phyloP scores from a whole-genome alignment of 2,113 vertebrate species.

The Camelus bactrianus region DNA sequence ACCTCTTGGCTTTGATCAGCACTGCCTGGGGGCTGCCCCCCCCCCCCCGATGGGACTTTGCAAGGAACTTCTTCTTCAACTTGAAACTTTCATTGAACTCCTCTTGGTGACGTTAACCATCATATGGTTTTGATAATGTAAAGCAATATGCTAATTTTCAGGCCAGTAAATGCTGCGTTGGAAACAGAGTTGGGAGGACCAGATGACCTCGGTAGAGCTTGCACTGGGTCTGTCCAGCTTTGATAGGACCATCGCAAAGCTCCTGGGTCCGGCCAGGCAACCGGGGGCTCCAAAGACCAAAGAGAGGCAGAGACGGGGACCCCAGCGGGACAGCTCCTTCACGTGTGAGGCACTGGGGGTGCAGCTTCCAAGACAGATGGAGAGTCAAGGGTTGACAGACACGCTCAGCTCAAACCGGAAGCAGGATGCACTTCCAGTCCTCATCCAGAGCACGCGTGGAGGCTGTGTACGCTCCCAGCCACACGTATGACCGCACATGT shows the following conservation, averaged over 20 bases:
- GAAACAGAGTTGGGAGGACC: not conserved
- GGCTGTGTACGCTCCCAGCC: accelerated
- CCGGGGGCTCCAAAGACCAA: not conserved
- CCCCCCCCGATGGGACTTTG: not conserved
- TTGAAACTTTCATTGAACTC: not conserved
- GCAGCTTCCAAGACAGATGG: not conserved
- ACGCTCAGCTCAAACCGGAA: not conserved
- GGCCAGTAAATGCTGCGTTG: not conserved
- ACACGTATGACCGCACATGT: slow-evolving; percentile 41
- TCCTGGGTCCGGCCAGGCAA: not conserved
- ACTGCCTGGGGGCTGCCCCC: not conserved
- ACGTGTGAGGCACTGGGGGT: accelerated
- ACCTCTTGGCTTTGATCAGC: not conserved
- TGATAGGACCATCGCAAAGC: not conserved
- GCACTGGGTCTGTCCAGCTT: not conserved
- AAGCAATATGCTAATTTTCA: slow-evolving; percentile 37
- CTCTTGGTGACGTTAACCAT: not conserved
- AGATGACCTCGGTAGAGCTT: not conserved
- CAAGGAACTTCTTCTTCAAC: not conserved
- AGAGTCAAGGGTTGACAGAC: not conserved
- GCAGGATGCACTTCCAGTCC: accelerated
- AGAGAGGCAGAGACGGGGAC: not conserved
- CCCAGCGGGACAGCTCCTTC: not conserved
- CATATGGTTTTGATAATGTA: slow-evolving; percentile 39
- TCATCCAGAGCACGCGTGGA: accelerated